Base-by-base conservation (phyloP, 2,888 invertebrate species). In the Theodoxus fluviatilis region DNA sequence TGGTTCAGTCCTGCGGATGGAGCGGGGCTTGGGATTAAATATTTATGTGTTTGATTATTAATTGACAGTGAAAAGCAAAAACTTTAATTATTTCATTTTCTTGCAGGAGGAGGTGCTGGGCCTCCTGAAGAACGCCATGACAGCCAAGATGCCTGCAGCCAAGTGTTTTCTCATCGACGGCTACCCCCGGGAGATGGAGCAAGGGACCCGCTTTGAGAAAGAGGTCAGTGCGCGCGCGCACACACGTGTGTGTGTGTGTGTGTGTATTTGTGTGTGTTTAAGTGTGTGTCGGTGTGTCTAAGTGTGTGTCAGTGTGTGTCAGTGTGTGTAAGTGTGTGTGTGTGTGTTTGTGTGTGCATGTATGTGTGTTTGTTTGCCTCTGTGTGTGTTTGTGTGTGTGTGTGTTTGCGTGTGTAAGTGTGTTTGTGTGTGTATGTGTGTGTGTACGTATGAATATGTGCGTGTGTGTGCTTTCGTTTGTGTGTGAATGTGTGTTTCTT, bases 121-220 rank as follows among this genome's bases (percentile, higher is more conserved):
- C 75, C 88, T 96, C 57, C 90, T 98, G 61, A 92, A 93, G 71
- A 90, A 89, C 79, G 94, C 94, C n/a, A 95, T 98, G 87, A 69
- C 86, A 67, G 81, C 83, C 57, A 83, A 91, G 66, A 82, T 85
- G 0, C 91, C 91, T 25, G 91, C 91, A 4, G 91, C 91, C 33
- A 93, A 92, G 77, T 96, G 96, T 1, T 92, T 97, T 71, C 91
- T 98, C 71, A 91, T 98, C 68, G 98, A 98, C 82, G 98, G 98
- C 0, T 98, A 94, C 86, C 98, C 98, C 0, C 89, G 98, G 71
- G 95, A 96, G 82, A 89, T 95, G 84, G 91, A 92, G 67, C 97
- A 98, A 89, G 93, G 94, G 77, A 90, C 92, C 68, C 91, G 92
- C 82, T 98, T 98, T 86, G 94, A 98, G 88, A 91, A 90, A 70